Evolutionary conservation across 2,113 vertebrate species (phyloP), one percentile per base, ranked within the genome.

Genomic region (Chelonoidis abingdonii): DNA sequence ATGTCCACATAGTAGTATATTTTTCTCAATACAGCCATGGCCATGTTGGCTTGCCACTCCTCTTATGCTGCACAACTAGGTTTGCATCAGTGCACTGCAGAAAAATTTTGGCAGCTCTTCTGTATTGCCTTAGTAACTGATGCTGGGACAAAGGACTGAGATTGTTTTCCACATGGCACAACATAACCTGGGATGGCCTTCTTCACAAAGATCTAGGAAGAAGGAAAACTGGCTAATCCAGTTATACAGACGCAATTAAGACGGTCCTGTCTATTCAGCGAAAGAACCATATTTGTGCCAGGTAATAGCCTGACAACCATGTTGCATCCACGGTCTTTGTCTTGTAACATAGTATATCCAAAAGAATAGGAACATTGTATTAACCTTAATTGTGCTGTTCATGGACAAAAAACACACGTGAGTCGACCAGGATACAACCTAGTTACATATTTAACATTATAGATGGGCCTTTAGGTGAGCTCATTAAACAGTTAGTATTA

Each of bases 91-190:
- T 41, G 54, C 5, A 79, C 19, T 29, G 19, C 9, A 81, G 59
- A 10, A 50, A 93, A 53, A 38, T 52, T 0, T 0, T 11, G 4
- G 2, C 1, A 80, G 50, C 41, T 84, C 1, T 78, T 1, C 8
- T 5, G 17, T 21, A 50, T 5, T 35, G 5, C 9, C 81, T 80
- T 79, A 81, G 38, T 50, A 19, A 3, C 17, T 19, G 14, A 78
- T 86, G 38, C 29, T 83, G 8, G 52, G 65, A 57, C 65, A 85
- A 90, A 50, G 44, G 47, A 44, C 27, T 21, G 22, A 81, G 41
- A 72, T 59, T 44, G 13, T 44, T 82, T 85, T 90, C 81, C 5
- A 10, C 35, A 52, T 80, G 87, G 29, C 38, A 10, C 19, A 69
- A 19, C 25, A 24, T 14, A 69, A 69, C 35, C 78, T 53, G 10